Evolutionary conservation across 2,797 vertebrate genomes (phyloP), one percentile per base, ranked within the genome.

Genomic region (Acipenser ruthenus): DNA sequence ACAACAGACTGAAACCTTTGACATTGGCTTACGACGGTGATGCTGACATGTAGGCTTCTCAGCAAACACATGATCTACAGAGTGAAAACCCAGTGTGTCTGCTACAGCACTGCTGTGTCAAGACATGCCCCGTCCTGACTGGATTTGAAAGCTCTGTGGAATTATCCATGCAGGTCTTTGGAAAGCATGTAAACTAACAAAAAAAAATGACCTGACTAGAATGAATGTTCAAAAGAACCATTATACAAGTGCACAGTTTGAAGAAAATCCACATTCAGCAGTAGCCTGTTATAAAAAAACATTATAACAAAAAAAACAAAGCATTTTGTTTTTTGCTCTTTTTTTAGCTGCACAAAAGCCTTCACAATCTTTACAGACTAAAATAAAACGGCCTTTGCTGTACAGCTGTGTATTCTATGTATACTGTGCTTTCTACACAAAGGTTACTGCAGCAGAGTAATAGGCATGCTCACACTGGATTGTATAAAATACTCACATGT

Each of bases 11-110:
- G 83, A 99, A 98, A 89, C 94, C 96, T 79, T 90, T 99, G 84
- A 98, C 96, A 64, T 88, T 99, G 83, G 96, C 96, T 80, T 99
- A 98, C 62, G 96, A 99, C 70, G 96, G 96, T 70, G 96, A 99
- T 53, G 94, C 93, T 53, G 96, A 99, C 83, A 98, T 99, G 96
- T 99, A 93, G 88, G 68, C 51, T 56, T 15, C 66, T 47, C 18
- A 12, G 56, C 37, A 68, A 18, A 71, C 12, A 50, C 51, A n/a
- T 65, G 51, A 50, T 64, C 63, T 66, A 23, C 49, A 15, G 49
- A 0, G 56, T 68, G 67, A 58, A 67, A 49, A 37, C 37, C 18
- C 60, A 62, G 10, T 47, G 9, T 48, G 18, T 37, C 37, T 37
- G 37, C 5, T 5, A 37, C 37, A 37, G 37, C 37, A 37, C 37